phyloP scores from a whole-genome alignment of 2,113 vertebrate species.

The Vulpes lagopus region DNA sequence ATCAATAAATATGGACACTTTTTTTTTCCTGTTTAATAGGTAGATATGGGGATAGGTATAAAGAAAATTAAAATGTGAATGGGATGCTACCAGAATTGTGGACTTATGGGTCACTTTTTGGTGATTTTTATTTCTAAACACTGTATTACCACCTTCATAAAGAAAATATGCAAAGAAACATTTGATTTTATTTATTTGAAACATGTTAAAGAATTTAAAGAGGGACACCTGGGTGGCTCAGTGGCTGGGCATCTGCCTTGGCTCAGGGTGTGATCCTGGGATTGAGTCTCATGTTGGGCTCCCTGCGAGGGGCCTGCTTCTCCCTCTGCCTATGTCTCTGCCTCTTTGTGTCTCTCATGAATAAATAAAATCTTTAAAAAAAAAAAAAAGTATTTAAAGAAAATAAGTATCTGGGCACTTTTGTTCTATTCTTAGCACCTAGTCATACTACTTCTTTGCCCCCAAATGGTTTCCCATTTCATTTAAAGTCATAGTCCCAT shows the following conservation, averaged over 20 bases:
- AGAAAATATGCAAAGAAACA: background rate
- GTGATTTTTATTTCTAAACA: background rate
- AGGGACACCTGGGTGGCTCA: background rate
- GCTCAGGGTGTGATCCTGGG: no score
- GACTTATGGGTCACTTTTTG: background rate
- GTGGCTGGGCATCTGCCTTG: no score
- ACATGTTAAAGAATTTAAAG: background rate
- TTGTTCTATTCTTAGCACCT: background rate
- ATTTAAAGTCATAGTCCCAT: background rate
- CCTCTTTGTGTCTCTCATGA: no score
- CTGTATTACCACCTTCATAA: background rate
- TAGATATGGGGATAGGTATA: background rate
- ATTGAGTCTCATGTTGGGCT: no score
- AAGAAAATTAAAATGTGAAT: constrained; percentile 2
- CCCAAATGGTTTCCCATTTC: background rate
- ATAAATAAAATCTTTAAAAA: no score
- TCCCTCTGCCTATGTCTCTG: no score
- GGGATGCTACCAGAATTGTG: background rate
- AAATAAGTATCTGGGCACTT: background rate
- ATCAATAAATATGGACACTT: background rate
- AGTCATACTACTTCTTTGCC: background rate
- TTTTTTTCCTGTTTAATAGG: background rate
- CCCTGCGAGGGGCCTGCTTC: no score
- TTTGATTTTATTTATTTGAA: background rate
- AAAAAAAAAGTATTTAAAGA: background rate